Conservation (phyloP, 2,113 vertebrate genomes). For the Brienomyrus longianalis region DNA sequence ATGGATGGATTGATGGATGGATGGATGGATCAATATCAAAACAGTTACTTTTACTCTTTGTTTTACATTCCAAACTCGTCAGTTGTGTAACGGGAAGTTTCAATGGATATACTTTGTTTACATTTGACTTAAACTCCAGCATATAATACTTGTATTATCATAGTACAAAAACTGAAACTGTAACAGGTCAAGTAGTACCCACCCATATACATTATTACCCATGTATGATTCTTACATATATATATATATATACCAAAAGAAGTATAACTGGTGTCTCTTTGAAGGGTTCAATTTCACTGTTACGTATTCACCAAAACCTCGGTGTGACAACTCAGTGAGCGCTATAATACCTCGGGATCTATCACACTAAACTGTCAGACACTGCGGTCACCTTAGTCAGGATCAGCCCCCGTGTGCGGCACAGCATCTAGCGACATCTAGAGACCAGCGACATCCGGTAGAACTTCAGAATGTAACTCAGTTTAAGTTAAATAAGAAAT, state of each 20-base stretch:
- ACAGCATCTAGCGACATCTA: neutral
- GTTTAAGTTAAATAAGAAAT: neutral
- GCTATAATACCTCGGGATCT: neutral
- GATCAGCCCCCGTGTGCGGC: neutral
- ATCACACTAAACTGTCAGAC: neutral
- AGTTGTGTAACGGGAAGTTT: neutral
- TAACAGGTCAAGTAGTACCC: neutral
- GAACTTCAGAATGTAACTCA: neutral
- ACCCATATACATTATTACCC: neutral
- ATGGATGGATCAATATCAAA: neutral
- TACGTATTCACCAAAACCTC: neutral
- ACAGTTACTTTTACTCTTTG: neutral
- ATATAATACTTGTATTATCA: neutral
- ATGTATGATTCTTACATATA: too few relatives aligned
- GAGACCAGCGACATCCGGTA: neutral
- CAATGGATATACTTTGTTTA: neutral
- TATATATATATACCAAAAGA: neutral
- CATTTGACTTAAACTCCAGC: neutral
- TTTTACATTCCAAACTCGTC: neutral
- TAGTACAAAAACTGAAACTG: neutral
- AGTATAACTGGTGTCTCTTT: neutral
- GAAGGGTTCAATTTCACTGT: neutral
- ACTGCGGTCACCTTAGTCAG: neutral
- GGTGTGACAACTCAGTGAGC: neutral
- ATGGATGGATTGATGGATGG: neutral